Percentiles rank a stretch among this genome's conserved stretches.
phyloP scores from a whole-genome alignment of 2,113 vertebrate genomes.

The Dipodomys stephensi region DNA sequence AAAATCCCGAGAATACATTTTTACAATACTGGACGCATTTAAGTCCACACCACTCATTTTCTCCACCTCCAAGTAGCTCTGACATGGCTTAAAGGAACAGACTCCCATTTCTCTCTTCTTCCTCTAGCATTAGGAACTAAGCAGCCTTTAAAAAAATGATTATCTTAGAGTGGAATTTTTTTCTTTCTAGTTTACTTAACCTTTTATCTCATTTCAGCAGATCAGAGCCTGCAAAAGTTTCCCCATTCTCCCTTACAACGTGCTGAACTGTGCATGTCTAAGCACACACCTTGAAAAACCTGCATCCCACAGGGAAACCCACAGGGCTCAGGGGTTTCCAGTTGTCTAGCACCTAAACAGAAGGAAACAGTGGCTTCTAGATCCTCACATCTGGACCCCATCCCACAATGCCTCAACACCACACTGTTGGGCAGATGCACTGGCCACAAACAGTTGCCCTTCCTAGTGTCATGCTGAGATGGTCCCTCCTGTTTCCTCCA shows the following conservation, averaged over 20 bases:
- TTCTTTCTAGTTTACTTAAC: neutral
- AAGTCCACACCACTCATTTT: neutral
- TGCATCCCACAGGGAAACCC: too few relatives aligned
- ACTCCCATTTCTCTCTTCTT: neutral
- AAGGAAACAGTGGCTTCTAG: neutral
- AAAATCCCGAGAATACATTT: neutral
- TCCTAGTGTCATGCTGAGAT: neutral
- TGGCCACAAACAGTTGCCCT: neutral
- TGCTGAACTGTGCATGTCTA: neutral
- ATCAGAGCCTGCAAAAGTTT: constrained; percentile 27
- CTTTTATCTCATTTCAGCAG: constrained; percentile 57
- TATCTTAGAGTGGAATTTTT: neutral
- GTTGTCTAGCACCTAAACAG: neutral
- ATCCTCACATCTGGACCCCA: neutral
- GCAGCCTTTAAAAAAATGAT: constrained; percentile 30
- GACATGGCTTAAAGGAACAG: neutral
- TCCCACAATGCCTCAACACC: neutral
- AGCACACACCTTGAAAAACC: neutral
- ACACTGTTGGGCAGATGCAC: too few relatives aligned
- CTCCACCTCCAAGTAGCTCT: neutral
- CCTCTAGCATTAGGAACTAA: constrained; percentile 47
- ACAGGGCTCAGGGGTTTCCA: neutral
- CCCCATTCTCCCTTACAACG: constrained; percentile 4
- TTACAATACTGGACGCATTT: neutral
- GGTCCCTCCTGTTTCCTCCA: neutral